phyloP scores from a whole-genome alignment of 2,797 vertebrate species.

The Microhierax caerulescens region DNA sequence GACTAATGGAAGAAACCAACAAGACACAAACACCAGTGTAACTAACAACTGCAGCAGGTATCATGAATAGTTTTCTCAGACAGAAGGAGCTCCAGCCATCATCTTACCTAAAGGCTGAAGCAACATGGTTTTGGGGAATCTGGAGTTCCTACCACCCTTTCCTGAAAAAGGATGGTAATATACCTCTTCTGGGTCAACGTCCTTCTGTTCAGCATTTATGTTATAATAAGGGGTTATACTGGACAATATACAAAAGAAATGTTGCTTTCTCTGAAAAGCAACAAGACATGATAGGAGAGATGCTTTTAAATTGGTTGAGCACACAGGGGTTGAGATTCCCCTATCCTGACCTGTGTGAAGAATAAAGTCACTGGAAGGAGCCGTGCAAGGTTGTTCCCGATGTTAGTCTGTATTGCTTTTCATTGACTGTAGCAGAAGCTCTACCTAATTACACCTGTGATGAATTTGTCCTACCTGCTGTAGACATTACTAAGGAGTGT shows the following conservation, averaged over 20 bases:
- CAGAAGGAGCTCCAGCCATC: background rate
- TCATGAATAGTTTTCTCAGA: background rate
- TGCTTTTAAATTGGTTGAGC: background rate
- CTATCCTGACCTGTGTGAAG: background rate
- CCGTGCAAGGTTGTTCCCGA: background rate
- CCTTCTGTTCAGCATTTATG: background rate
- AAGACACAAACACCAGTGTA: background rate
- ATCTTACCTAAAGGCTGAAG: background rate
- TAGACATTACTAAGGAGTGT: background rate
- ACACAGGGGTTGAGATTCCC: background rate
- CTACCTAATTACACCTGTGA: background rate
- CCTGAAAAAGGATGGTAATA: background rate
- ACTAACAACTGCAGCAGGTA: background rate
- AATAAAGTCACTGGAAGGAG: background rate
- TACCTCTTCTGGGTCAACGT: background rate
- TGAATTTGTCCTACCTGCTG: constrained; percentile 14
- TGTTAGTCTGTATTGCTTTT: background rate
- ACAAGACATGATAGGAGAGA: background rate
- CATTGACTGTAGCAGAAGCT: background rate
- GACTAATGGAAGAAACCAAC: background rate
- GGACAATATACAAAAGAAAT: background rate
- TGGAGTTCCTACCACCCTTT: background rate
- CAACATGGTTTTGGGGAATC: background rate
- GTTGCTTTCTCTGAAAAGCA: background rate
- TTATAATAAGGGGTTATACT: too few species aligned